A percentile compares a stretch with the other conserved stretches of the same genome.
Evolutionary conservation across 2,113 vertebrate species (phyloP).

Genomic region (Heterochromis multidens): DNA sequence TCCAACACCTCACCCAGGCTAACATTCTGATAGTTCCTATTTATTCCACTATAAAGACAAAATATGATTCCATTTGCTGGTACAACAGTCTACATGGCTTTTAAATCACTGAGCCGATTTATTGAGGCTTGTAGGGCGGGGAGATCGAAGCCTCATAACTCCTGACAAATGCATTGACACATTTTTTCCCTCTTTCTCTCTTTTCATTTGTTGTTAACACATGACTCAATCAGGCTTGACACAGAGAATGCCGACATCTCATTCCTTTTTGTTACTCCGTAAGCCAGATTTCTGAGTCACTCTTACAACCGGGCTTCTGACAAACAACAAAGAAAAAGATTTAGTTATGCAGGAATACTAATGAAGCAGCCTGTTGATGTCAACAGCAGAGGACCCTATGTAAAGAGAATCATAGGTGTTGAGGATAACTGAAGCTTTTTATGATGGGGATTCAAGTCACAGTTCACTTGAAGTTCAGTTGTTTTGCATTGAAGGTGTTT

Average conservation of each 20-base stretch:
- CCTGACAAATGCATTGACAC: conserved; percentile 38
- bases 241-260: conserved; percentile 18
- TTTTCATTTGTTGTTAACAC: conserved; percentile 33
- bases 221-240: conserved; percentile 32
- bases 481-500: neutral
- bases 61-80: conserved; percentile 60
- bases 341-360: conserved; percentile 33
- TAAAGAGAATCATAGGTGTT: neutral
- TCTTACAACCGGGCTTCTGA: conserved; percentile 5
- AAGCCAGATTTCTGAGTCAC: conserved; percentile 30
- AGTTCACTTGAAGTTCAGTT: neutral
- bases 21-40: conserved; percentile 18
- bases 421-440: neutral
- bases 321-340: neutral
- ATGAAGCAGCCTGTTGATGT: conserved; percentile 1
- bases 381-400: neutral
- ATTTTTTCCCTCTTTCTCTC: neutral
- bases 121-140: conserved; percentile 36
- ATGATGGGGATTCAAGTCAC: neutral
- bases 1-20: conserved; percentile 4
- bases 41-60: conserved; percentile 44
- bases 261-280: neutral
- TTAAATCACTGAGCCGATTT: conserved; percentile 59
- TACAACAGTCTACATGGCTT: conserved; percentile 40
- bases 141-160: conserved; percentile 58